Evolutionary conservation across 2,797 vertebrate genomes (phyloP).

Genomic region (Chaetophractus vellerosus): DNA sequence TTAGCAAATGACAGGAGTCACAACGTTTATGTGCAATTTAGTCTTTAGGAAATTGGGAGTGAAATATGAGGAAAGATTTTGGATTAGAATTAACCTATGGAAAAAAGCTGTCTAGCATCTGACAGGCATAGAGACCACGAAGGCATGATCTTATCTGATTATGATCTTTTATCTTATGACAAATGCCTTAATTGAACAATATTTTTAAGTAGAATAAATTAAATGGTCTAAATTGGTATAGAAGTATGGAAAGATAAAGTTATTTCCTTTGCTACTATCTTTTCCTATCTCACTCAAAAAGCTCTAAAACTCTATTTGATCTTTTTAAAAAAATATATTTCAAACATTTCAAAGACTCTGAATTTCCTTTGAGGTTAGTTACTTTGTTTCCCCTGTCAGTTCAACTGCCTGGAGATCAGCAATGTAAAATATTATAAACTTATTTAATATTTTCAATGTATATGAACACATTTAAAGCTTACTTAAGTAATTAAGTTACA

Average conservation of each 20-base stretch:
- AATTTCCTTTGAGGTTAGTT: not conserved
- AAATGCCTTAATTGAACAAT: not conserved
- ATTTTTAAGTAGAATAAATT: not conserved
- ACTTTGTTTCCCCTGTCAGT: not conserved
- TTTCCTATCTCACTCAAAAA: not conserved
- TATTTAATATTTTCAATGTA: not conserved
- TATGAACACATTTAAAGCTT: not conserved
- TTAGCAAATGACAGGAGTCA: not conserved
- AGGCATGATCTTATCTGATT: too few relatives aligned
- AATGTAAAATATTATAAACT: not conserved
- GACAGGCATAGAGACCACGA: not conserved
- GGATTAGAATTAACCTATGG: not conserved
- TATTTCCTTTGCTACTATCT: not conserved
- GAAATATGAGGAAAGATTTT: not conserved
- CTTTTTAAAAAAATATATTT: not conserved
- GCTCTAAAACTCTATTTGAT: slow-evolving; percentile 32
- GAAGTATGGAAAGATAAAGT: not conserved
- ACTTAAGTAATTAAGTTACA: not conserved
- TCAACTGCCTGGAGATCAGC: not conserved
- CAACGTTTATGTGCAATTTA: not conserved
- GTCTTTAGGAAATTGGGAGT: not conserved
- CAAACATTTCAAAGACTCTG: not conserved
- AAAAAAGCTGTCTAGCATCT: not conserved
- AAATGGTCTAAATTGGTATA: not conserved
- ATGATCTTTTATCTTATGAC: not conserved